Evolutionary conservation across 2,888 invertebrate genomes (phyloP), one percentile per base, ranked within the genome.

Genomic region (Eupelmus urozonus): DNA sequence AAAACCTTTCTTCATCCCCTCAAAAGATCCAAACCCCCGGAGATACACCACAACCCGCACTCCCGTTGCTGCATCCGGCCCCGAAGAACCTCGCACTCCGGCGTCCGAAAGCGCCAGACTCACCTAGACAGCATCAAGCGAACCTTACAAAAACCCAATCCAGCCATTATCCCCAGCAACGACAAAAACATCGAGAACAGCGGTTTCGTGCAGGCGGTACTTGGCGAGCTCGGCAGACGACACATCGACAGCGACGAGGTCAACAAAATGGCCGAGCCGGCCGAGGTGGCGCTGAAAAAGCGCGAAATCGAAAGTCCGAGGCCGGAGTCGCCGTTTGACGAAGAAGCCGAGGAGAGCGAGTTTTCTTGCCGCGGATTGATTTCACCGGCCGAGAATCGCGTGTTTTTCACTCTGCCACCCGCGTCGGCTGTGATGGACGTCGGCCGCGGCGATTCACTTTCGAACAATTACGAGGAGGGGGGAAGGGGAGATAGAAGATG

Each of bases 251-350:
- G 65, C 0, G 23, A 23, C 9, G 59, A 29, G 20, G 27, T 9
- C 0, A 27, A 25, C 3, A 5, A 59, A 62, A 71, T 25, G 29
- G 18, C 0, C 34, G 29, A 51, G 23, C n/a, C 2, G 20, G 29
- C 5, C 11, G 29, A 65, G 20, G 29, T n/a, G 29, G 5, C 40
- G 49, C 5, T 40, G 29, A 72, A 63, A 63, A 42, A 63, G 18
- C 18, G 3, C 57, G 65, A 65, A 57, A 57, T 27, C 11, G 65
- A 74, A 66, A 74, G 49, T 74, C 23, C 45, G 49, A 65, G 29
- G 23, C 27, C 34, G 40, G 45, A 11, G 3, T 27, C 11, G 5
- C 13, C 4, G 7, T 1, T 20, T 16, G 13, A 7, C 18, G 71
- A n/a, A 9, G 34, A 53, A 18, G n/a, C 18, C 40, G 20, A 25